These are phyloP conservation scores for Bruchidius siliquastri DNA, from an alignment of 2,888 invertebrate genomes.

Conservation along the genomic window DNA sequence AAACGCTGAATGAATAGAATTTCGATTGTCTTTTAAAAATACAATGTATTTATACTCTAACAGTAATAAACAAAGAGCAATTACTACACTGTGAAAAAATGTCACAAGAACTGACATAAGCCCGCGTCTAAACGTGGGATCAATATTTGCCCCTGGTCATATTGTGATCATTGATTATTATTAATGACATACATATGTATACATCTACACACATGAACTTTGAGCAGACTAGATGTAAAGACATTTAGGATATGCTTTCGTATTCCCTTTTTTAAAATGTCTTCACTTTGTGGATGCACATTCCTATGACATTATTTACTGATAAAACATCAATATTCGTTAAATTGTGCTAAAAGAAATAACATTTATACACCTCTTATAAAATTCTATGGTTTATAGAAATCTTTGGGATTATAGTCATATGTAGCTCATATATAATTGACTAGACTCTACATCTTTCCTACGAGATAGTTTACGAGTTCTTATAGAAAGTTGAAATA, in stretches of 20 bases:
- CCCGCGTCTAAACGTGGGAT: too few species aligned
- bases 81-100: not conserved
- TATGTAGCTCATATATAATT: not conserved
- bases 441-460: not conserved
- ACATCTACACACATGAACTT: too few species aligned
- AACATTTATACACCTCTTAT: not conserved
- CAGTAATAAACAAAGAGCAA: not conserved
- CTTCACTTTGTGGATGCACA: not conserved
- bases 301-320: not conserved
- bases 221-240: too few species aligned
- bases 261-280: too few species aligned
- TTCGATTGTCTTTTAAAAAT: too few species aligned
- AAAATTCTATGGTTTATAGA: not conserved
- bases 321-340: not conserved
- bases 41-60: not conserved
- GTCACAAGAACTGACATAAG: not conserved
- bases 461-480: not conserved
- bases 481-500: not conserved
- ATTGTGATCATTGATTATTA: too few species aligned
- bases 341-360: not conserved
- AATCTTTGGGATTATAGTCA: not conserved
- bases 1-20: too few species aligned
- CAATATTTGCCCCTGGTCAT: too few species aligned
- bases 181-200: too few species aligned
- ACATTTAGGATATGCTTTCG: too few species aligned